These are phyloP conservation scores for Oryctolagus cuniculus DNA, from an alignment of 2,113 vertebrate genomes.

Conservation along the genomic window DNA sequence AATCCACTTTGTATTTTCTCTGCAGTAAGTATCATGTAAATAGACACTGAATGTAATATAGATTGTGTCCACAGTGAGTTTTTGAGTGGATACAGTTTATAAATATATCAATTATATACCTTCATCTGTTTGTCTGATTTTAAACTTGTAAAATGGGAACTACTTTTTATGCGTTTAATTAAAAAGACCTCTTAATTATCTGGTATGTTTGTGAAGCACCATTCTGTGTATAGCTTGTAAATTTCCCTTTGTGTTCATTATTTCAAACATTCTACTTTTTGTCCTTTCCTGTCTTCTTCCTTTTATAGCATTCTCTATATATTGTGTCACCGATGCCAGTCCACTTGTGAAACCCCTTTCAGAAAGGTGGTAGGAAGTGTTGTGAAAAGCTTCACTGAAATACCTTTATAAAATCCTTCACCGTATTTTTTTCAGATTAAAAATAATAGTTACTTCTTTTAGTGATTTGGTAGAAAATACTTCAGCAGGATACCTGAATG, in stretches of 20 bases:
- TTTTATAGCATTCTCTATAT: not conserved
- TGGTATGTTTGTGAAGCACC: not conserved
- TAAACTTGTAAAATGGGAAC: slow-evolving; percentile 52
- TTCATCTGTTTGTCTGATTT: slow-evolving; percentile 57
- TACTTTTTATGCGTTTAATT: slow-evolving; percentile 72
- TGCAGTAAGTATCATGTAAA: not conserved
- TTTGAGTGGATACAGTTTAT: slow-evolving; percentile 47
- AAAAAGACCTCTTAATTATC: slow-evolving; percentile 46
- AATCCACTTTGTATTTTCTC: slow-evolving; percentile 46
- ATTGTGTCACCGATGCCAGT: not conserved
- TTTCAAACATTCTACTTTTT: not conserved
- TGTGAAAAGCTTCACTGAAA: slow-evolving; percentile 15
- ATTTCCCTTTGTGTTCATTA: not conserved
- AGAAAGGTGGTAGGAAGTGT: not conserved
- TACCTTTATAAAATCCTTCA: slow-evolving; percentile 18
- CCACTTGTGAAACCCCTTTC: not conserved
- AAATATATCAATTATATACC: slow-evolving; percentile 2
- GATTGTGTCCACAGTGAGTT: slow-evolving; percentile 37
- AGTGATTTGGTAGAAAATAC: slow-evolving; percentile 36
- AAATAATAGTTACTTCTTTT: not conserved
- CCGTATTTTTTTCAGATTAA: not conserved
- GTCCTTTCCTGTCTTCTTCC: not conserved
- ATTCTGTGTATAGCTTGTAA: not conserved
- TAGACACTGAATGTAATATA: slow-evolving; percentile 54
- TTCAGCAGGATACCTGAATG: not conserved